Base-by-base conservation (phyloP, 2,888 invertebrate species). In the Cataglyphis altisquamis region DNA sequence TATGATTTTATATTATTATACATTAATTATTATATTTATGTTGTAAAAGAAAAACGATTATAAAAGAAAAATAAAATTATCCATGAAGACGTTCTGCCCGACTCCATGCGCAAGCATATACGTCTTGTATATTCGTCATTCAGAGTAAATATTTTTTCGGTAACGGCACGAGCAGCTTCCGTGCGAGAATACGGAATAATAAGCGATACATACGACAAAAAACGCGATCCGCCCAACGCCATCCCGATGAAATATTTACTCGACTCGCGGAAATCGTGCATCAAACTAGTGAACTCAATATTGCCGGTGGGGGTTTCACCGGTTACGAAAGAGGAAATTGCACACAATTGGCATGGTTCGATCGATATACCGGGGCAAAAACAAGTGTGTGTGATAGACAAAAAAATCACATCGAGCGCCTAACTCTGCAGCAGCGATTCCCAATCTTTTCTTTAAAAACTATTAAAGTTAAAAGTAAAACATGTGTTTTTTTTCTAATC, bases 381-480 rank as follows among this genome's bases (percentile, higher is more conserved):
- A 83, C 55, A 85, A 83, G 81, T 81, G 73, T 48, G 45, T 66
- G 18, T 15, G 62, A 36, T 72, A 83, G 82, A 84, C 60, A 85
- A 80, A 74, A 87, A 82, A 62, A 57, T 55, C 87, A 83, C 77
- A 45, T 83, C 87, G 87, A 87, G 82, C 81, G 73, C 60, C 32
- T 74, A 15, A 15, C 57, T 80, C 39, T 60, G 25, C 32, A 32
- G 68, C 52, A 68, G 52, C 52, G 68, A 68, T 52, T 68, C 8
- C 32, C 48, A 68, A 68, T 62, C 15, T n/a, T 52, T n/a, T 8
- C 8, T 41, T 41, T 10, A 48, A 48, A 48, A 48, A 48, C 1
- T 18, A 18, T 48, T 48, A 18, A 48, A n/a, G 18, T 48, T 48
- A 18, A 52, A n/a, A 8, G 8, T n/a, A 52, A 18, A 52, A 52